Evolutionary conservation across 1,140 invertebrate genomes (phyloP).

Genomic region (Rhopalosiphum padi): DNA sequence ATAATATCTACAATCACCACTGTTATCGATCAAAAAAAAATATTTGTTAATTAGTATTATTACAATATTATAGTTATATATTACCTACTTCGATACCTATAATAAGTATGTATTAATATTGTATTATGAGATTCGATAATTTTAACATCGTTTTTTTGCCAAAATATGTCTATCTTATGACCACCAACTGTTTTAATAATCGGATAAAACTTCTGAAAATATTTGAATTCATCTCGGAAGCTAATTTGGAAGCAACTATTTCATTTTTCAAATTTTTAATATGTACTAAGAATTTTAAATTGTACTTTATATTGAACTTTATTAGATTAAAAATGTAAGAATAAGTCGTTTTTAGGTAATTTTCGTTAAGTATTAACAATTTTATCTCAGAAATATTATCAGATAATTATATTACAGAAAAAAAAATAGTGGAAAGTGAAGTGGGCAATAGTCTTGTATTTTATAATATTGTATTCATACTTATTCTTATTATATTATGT

Average conservation of each 20-base stretch:
- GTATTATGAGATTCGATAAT: no score
- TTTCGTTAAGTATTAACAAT: not conserved
- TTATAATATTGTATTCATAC: no score
- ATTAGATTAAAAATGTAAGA: not conserved
- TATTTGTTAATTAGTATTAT: no score
- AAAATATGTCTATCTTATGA: not conserved
- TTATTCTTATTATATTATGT: no score
- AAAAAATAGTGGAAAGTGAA: no score
- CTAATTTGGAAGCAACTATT: not conserved
- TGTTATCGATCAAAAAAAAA: no score
- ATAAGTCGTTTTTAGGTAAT: not conserved
- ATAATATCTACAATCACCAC: no score
- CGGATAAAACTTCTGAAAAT: not conserved
- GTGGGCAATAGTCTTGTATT: no score
- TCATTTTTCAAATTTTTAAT: not conserved
- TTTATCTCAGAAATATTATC: not conserved
- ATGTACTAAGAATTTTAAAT: not conserved
- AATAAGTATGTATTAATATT: no score
- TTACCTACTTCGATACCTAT: no score
- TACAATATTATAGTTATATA: no score
- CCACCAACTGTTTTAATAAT: not conserved
- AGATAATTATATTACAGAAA: not conserved
- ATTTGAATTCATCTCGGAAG: not conserved
- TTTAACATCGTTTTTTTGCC: not conserved
- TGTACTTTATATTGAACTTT: not conserved